phyloP scores from a whole-genome alignment of 2,113 vertebrate genomes.

The Nettapus auritus region DNA sequence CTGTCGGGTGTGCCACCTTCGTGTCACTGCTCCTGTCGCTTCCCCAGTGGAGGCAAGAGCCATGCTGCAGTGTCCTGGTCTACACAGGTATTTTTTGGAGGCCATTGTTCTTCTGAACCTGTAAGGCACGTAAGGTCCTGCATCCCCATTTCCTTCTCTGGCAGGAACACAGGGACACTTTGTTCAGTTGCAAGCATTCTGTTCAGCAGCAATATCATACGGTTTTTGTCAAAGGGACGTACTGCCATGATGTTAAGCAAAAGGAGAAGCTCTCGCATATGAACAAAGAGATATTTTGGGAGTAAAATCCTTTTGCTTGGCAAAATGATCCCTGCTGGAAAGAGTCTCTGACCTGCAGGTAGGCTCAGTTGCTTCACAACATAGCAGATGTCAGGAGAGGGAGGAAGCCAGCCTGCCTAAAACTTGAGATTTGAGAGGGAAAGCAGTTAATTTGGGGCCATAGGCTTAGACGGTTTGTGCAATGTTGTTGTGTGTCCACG shows the following conservation, averaged over 20 bases:
- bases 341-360: background rate
- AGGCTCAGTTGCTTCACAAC: too few relatives aligned
- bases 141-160: too few relatives aligned
- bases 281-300: background rate
- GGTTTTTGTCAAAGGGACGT: background rate
- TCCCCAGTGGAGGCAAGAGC: accelerated
- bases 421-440: background rate
- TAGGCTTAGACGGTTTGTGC: background rate
- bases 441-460: too few relatives aligned
- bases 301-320: too few relatives aligned
- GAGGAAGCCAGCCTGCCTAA: background rate
- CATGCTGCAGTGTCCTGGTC: accelerated
- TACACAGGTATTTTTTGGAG: background rate
- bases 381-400: background rate
- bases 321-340: background rate
- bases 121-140: too few relatives aligned
- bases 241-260: background rate
- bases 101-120: background rate
- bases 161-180: too few relatives aligned
- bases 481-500: background rate
- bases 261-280: background rate
- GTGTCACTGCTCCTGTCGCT: background rate
- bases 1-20: background rate
- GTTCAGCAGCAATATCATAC: too few relatives aligned
- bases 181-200: too few relatives aligned